Percentiles rank a stretch among this genome's conserved stretches.
Conservation (phyloP, 2,888 invertebrate genomes). For the Timema podura region DNA sequence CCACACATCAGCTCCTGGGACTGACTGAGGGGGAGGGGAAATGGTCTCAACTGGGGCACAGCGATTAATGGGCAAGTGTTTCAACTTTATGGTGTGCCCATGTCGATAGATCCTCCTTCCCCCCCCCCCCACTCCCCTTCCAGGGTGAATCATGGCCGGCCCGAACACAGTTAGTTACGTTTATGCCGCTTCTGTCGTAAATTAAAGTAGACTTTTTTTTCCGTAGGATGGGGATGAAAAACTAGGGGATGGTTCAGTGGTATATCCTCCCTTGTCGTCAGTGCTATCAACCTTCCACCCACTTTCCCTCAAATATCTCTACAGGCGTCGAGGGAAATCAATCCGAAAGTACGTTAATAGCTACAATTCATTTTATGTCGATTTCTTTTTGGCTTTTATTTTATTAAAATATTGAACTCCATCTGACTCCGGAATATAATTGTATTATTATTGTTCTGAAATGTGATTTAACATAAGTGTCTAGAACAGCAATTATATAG, state of each 20-base stretch:
- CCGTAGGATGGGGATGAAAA: conserved; percentile 5
- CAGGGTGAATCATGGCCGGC: conserved; percentile 23
- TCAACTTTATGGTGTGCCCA: conserved; percentile 28
- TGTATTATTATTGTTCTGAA: too few relatives aligned
- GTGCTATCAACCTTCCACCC: too few relatives aligned
- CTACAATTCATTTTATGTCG: background rate
- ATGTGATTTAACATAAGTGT: too few relatives aligned
- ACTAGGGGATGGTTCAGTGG: background rate
- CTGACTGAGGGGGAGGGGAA: too few relatives aligned
- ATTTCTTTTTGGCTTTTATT: too few relatives aligned
- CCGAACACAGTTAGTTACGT: conserved; percentile 16
- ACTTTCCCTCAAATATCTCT: conserved; percentile 6
- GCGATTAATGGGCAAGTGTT: conserved; percentile 30
- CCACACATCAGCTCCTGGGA: too few relatives aligned
- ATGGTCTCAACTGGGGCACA: too few relatives aligned
- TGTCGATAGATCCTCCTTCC: conserved; percentile 30
- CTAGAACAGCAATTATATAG: too few relatives aligned
- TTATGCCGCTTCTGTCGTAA: conserved; percentile 23
- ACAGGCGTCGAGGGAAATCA: conserved; percentile 25
- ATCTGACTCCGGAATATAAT: too few relatives aligned
- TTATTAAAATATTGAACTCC: too few relatives aligned
- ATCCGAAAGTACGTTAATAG: conserved; percentile 14
- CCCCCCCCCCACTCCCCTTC: conserved; percentile 9
- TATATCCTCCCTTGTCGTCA: background rate
- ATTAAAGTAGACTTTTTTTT: conserved; percentile 18